A percentile compares a stretch with the other conserved stretches of the same genome.
Evolutionary conservation across 2,797 vertebrate species (phyloP).

Genomic region (Alcedo atthis): DNA sequence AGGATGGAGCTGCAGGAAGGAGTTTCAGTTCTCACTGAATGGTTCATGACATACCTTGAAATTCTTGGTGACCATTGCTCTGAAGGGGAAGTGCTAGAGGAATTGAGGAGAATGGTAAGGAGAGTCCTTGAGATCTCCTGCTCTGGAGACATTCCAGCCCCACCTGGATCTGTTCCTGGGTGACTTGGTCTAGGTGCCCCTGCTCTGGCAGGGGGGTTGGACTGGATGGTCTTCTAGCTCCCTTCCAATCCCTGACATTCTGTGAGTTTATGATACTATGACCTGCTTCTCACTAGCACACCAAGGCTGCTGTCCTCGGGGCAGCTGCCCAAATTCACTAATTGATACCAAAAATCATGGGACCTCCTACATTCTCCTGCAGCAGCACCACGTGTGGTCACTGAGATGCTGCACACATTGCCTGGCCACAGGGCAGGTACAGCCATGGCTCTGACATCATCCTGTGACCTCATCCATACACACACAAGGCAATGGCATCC

Average conservation of each 20-base stretch:
- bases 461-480: fast-evolving
- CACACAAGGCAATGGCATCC: fast-evolving
- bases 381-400: fast-evolving
- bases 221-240: too few relatives aligned
- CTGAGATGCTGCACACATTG: background rate
- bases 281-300: background rate
- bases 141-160: too few relatives aligned
- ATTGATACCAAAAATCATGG: background rate
- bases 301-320: fast-evolving
- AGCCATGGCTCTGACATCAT: background rate
- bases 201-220: too few relatives aligned
- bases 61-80: background rate
- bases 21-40: background rate
- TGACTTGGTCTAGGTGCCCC: too few relatives aligned
- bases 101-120: too few relatives aligned
- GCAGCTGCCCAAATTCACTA: background rate
- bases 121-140: too few relatives aligned
- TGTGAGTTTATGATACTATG: too few relatives aligned
- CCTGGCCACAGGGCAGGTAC: too few relatives aligned
- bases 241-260: too few relatives aligned
- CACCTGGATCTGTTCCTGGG: too few relatives aligned
- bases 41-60: fast-evolving
- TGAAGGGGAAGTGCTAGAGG: background rate
- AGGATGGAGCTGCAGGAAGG: background rate
- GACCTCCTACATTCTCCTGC: fast-evolving